Conservation (phyloP, 2,888 invertebrate genomes). For the Notodonta ziczac region DNA sequence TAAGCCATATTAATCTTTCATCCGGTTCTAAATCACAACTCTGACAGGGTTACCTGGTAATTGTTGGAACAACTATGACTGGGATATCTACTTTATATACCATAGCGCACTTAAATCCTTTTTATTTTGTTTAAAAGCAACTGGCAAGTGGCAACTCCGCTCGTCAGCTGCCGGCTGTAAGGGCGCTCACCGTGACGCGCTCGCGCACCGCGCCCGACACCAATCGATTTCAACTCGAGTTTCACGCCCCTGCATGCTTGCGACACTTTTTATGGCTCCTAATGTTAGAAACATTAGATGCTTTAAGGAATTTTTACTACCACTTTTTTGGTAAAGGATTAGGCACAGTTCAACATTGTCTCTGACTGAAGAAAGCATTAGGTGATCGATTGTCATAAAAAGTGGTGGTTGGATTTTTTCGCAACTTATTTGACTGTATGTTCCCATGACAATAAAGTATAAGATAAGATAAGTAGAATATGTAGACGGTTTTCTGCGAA, state of each 20-base stretch:
- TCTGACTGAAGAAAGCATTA: not conserved
- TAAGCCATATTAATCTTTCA: no score
- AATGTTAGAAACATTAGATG: slow-evolving; percentile 37
- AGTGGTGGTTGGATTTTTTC: not conserved
- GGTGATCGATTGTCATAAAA: not conserved
- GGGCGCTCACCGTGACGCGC: slow-evolving; percentile 56
- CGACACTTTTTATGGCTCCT: slow-evolving; percentile 45
- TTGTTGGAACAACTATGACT: no score
- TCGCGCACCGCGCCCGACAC: slow-evolving; percentile 64
- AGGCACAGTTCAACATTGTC: not conserved
- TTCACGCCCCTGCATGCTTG: slow-evolving; percentile 68
- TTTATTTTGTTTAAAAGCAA: not conserved
- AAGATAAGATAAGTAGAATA: not conserved
- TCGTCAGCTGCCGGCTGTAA: slow-evolving; percentile 20
- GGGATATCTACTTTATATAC: no score
- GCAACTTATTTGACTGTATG: not conserved
- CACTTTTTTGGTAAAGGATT: slow-evolving; percentile 4
- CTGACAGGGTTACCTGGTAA: no score
- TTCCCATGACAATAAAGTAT: not conserved
- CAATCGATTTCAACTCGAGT: slow-evolving; percentile 68
- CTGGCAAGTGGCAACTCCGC: not conserved
- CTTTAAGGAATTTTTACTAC: slow-evolving; percentile 33
- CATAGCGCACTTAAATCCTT: not conserved
- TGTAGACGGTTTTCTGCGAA: no score
- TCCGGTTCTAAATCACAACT: no score